Conservation (phyloP, 2,113 vertebrate genomes). For the Nanorana parkeri region DNA sequence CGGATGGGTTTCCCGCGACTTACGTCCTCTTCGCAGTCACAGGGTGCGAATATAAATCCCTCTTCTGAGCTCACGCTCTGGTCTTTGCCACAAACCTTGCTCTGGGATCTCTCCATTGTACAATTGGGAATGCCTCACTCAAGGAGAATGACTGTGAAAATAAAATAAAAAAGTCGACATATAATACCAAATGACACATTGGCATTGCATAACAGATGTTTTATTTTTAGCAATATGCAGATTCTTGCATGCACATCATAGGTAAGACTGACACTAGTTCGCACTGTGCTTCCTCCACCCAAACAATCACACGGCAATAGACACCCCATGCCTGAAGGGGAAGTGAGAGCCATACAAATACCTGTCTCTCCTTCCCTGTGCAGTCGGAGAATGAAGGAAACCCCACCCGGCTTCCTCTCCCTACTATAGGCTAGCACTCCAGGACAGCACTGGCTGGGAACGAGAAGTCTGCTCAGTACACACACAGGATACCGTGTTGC, state of each 20-base stretch:
- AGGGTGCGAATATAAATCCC: conserved; percentile 76
- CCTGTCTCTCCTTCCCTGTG: not conserved
- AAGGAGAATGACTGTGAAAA: conserved; percentile 53
- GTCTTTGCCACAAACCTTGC: conserved; percentile 61
- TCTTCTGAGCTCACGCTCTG: conserved; percentile 69
- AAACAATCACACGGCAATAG: not conserved
- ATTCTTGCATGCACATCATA: too few relatives aligned
- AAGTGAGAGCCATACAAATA: not conserved
- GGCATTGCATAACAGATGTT: not conserved
- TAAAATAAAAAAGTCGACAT: conserved; percentile 1
- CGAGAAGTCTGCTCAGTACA: not conserved
- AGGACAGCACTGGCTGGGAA: not conserved
- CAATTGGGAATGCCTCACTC: conserved; percentile 37
- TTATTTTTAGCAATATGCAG: too few relatives aligned
- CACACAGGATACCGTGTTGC: conserved; percentile 26
- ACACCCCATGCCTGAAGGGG: not conserved
- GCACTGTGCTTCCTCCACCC: not conserved
- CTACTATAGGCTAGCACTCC: not conserved
- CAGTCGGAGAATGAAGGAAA: conserved; percentile 5
- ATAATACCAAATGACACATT: not conserved
- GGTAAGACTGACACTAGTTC: not conserved
- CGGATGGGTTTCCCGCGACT: conserved; percentile 66
- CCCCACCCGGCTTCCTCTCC: conserved; percentile 38
- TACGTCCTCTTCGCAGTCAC: conserved; percentile 75
- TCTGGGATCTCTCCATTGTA: conserved; percentile 69